Evolutionary conservation across 2,888 invertebrate species (phyloP).

Genomic region (Torymus texanus): DNA sequence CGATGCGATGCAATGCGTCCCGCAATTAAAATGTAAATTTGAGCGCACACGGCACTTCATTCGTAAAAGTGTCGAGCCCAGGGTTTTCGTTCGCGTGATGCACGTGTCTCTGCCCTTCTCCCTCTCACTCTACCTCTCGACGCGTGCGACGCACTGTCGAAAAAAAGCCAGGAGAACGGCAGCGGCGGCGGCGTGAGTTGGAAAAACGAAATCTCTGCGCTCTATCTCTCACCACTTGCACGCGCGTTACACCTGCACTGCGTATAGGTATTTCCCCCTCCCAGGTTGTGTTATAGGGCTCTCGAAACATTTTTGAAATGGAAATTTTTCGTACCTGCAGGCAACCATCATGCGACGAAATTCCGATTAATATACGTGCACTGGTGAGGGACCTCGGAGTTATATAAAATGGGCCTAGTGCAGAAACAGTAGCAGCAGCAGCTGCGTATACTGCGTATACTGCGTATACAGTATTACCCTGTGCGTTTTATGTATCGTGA

Average conservation of each 20-base stretch:
- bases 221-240: too few relatives aligned
- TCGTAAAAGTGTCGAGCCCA: conserved; percentile 52
- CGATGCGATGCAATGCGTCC: conserved; percentile 33
- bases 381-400: neutral
- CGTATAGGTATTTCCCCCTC: too few relatives aligned
- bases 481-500: too few relatives aligned
- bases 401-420: too few relatives aligned
- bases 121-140: too few relatives aligned
- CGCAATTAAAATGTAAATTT: conserved; percentile 57
- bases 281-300: neutral
- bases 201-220: too few relatives aligned
- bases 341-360: neutral
- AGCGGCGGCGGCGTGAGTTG: too few relatives aligned
- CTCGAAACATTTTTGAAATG: conserved; percentile 36
- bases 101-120: neutral
- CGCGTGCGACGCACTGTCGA: neutral
- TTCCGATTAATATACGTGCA: neutral
- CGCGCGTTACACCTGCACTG: too few relatives aligned
- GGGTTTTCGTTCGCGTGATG: conserved; percentile 34
- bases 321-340: conserved; percentile 3
- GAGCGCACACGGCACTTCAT: conserved; percentile 42
- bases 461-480: too few relatives aligned
- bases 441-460: too few relatives aligned
- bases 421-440: too few relatives aligned
- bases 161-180: too few relatives aligned